Base-by-base conservation (phyloP, 2,888 invertebrate genomes). In the Terebella lapidaria region DNA sequence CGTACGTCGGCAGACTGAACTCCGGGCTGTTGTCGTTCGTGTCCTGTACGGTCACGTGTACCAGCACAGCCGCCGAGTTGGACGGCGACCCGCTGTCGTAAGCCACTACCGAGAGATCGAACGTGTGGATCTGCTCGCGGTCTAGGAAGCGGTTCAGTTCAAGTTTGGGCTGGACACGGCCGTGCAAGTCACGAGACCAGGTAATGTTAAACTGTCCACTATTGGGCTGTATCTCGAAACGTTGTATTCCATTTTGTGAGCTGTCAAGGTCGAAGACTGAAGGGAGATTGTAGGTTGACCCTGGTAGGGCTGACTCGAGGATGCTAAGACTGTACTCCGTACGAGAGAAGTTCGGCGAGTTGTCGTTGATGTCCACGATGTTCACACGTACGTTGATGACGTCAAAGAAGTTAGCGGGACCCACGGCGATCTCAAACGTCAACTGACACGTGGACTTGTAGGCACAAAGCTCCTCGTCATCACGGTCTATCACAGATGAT, bases 351-450 rank as follows among this genome's bases (percentile, higher is more conserved):
- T 51, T 25, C 15, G 69, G 69, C 57, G 51, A 51, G 62, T 68
- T 64, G 58, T 69, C 69, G 52, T 69, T 69, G 58, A 59, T 64
- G 55, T 69, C 69, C 4, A 60, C 1, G n/a, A 69, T 53, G 10
- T 57, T 54, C 29, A 69, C 60, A 18, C 26, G 54, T 3, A 66
- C 64, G 25, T 63, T 59, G 42, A 69, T 62, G 47, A 65, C 58
- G 20, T 49, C 30, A 51, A 66, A 62, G 54, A 57, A 59, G 45
- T 56, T 27, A n/a, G 35, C 53, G 3, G 65, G 67, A 18, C 56
- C 46, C 4, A 67, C 60, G 15, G 57, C 60, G 4, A 67, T 56
- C 52, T 65, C 64, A 1, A 67, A 45, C 15, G 55, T 45, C 25
- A 65, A 46, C 26, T 53, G 29, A 54, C 69, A 69, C 10, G 26